Evolutionary conservation across 2,113 vertebrate species (phyloP).

Genomic region (Pygoscelis antarcticus): DNA sequence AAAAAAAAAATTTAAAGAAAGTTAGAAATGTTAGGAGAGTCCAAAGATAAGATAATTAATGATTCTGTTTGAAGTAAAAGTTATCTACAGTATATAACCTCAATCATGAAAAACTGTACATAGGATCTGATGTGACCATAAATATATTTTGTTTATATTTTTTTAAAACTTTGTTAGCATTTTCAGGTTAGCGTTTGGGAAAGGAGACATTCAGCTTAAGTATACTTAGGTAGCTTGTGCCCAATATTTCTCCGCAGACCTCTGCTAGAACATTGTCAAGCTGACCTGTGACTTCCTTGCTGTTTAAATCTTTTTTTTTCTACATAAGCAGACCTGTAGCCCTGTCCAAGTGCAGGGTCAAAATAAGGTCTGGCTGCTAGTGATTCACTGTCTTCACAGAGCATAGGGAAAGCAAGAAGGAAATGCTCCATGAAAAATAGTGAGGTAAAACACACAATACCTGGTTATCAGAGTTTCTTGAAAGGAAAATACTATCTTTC

Average conservation of each 20-base stretch:
- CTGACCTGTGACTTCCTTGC: background rate
- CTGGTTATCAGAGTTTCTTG: background rate
- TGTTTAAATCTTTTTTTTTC: background rate
- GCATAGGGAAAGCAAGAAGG: background rate
- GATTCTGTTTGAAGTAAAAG: background rate
- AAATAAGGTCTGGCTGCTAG: background rate
- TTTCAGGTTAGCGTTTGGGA: background rate
- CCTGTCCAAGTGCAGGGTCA: background rate
- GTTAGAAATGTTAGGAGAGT: background rate
- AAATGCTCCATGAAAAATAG: background rate
- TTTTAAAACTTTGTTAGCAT: background rate
- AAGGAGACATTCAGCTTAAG: background rate
- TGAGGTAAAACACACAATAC: background rate
- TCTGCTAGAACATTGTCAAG: background rate
- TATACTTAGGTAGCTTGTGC: background rate
- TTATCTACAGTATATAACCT: background rate
- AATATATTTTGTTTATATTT: background rate
- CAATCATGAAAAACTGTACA: background rate
- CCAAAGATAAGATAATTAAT: background rate
- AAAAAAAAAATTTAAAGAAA: background rate
- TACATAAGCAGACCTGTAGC: background rate
- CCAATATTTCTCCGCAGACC: background rate
- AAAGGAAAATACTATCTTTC: background rate
- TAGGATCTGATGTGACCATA: background rate
- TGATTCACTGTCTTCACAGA: background rate